Evolutionary conservation across 2,113 vertebrate species (phyloP).

Genomic region (Sterrhoptilus dennistouni): DNA sequence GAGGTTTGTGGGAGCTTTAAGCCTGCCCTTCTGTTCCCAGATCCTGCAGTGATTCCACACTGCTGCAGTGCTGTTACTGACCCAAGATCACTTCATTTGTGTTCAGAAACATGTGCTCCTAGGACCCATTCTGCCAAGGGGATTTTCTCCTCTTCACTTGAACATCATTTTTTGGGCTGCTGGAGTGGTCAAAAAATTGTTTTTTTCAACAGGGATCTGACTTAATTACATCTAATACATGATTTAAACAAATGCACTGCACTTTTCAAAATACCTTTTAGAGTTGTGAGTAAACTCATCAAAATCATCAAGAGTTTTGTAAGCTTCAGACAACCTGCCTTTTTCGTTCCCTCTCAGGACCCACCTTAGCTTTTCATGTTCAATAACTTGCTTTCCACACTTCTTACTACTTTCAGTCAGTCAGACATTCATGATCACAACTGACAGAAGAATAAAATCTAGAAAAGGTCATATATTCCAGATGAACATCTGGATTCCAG

Average conservation of each 20-base stretch:
- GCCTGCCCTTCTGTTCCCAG: neutral
- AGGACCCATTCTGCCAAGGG: neutral
- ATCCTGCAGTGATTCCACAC: neutral
- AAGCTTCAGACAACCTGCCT: neutral
- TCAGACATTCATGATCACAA: neutral
- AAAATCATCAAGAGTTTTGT: neutral
- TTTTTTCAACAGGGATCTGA: neutral
- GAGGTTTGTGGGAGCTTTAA: neutral
- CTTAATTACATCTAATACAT: neutral
- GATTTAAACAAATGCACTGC: neutral
- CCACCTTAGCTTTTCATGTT: neutral
- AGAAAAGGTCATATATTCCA: neutral
- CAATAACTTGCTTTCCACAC: neutral
- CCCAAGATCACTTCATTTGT: neutral
- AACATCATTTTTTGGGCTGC: neutral
- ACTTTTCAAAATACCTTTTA: neutral
- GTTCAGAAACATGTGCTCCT: neutral
- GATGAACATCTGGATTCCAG: neutral
- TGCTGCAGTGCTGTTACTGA: neutral
- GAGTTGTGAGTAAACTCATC: neutral
- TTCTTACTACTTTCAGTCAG: neutral
- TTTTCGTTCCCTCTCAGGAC: neutral
- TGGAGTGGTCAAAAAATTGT: neutral
- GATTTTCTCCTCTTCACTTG: neutral
- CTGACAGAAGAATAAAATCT: neutral